Evolutionary conservation across 2,797 vertebrate genomes (phyloP).

Genomic region (Zalophus californianus): DNA sequence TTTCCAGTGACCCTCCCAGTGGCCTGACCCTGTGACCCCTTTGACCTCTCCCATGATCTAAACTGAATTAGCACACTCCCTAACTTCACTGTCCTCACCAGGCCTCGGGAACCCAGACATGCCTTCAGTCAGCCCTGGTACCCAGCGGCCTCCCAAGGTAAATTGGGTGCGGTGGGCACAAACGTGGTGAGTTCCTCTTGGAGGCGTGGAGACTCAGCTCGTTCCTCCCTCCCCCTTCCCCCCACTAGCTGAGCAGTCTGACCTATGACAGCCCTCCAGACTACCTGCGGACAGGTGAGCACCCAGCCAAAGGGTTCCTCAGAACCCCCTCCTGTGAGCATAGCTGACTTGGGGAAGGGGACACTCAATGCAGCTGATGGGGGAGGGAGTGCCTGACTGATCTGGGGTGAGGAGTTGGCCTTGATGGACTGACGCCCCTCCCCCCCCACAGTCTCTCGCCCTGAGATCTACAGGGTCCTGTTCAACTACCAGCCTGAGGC

Average conservation of each 20-base stretch:
- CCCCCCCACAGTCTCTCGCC: neutral
- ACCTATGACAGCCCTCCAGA: conserved; percentile 68
- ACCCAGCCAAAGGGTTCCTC: neutral
- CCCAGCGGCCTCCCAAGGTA: conserved; percentile 71
- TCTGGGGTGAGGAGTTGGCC: neutral
- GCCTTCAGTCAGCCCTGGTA: conserved; percentile 32
- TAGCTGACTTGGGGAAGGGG: neutral
- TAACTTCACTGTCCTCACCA: conserved; percentile 57
- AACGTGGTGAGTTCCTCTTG: neutral
- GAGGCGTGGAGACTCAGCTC: neutral
- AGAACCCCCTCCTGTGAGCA: neutral
- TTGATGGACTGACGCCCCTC: neutral
- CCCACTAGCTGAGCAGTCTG: conserved; percentile 67
- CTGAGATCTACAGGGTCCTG: conserved; percentile 91
- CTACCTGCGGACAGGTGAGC: conserved; percentile 65
- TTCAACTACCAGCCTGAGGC: conserved; percentile 90
- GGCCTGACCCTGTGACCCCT: conserved; percentile 31
- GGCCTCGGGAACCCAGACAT: conserved; percentile 34
- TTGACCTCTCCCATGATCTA: conserved; percentile 13
- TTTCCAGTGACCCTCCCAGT: conserved; percentile 48
- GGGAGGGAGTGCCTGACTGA: neutral
- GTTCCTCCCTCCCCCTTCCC: neutral
- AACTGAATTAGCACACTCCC: neutral
- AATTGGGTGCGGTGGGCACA: conserved; percentile 58
- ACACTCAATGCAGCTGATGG: neutral